Conservation (phyloP, 2,797 vertebrate species). For the Pipistrellus pipistrellus region DNA sequence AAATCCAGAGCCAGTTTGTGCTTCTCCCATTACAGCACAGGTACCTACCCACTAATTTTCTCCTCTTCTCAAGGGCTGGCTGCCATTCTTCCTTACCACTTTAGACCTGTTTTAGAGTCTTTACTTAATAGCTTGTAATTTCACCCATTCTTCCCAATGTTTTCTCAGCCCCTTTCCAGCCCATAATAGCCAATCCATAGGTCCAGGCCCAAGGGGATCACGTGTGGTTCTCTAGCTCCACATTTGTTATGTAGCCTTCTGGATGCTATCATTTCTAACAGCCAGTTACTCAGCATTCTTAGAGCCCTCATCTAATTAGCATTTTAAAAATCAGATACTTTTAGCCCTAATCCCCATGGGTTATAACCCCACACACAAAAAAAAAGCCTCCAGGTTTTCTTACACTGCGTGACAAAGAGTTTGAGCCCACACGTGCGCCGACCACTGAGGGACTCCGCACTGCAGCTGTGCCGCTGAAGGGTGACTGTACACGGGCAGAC, state of each 20-base stretch:
- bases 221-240: not conserved
- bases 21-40: not conserved
- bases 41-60: not conserved
- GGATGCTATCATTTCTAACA: not conserved
- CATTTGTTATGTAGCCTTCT: not conserved
- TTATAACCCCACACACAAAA: not conserved
- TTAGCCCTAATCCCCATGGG: not conserved
- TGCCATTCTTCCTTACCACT: not conserved
- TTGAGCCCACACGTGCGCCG: not conserved
- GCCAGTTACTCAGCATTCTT: not conserved
- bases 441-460: not conserved
- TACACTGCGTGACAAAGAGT: not conserved
- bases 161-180: not conserved
- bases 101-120: not conserved
- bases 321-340: not conserved
- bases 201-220: not conserved
- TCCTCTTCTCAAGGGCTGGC: not conserved
- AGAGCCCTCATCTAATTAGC: not conserved
- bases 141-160: not conserved
- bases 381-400: not conserved
- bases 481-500: not conserved
- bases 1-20: fast-evolving
- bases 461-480: conserved; percentile 35
- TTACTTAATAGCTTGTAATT: not conserved
- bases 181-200: not conserved